Base-by-base conservation (phyloP, 2,113 vertebrate genomes). In the Aplodontia rufa region DNA sequence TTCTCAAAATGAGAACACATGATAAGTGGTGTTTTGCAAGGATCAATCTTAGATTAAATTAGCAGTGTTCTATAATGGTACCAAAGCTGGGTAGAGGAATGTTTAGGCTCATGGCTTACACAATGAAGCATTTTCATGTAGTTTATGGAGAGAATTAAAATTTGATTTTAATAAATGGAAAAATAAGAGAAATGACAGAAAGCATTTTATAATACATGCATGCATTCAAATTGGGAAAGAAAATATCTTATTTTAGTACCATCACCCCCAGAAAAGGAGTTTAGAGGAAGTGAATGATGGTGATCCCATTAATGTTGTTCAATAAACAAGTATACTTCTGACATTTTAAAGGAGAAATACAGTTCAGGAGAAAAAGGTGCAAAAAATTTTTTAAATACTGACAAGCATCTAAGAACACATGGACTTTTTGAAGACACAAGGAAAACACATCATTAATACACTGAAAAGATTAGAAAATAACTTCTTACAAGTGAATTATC, bases 161-260 rank as follows among this genome's bases (percentile, higher is more conserved):
- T 81, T 79, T 88, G 42, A 66, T 74, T 95, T 91, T 60, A 79
- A 83, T 88, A 95, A 91, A 51, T 16, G 45, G 16, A 93, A 87
- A 84, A 87, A 32, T 35, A 91, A 74, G 28, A 37, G 76, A 97
- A 92, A 42, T 3, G 80, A 51, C 24, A 84, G 22, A 40, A 86
- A 78, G 40, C n/a, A 62, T 64, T 68, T 93, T n/a, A 49, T 3
- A 71, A 83, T 42, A 62, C 8, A 49, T 55, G 17, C 5, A 55
- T 60, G 47, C 26, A 68, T 71, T 85, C 32, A 30, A 71, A 86
- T 8, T 60, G 47, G 40, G n/a, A 69, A 79, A 82, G 62, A 32
- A 42, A 66, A 1, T 19, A 13, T 22, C 53, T 53, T 84, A 20
- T 17, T 68, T 74, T 40, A 58, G 22, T 9, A 14, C 3, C 1